phyloP scores from a whole-genome alignment of 2,888 invertebrate species.

The Eutolmus rufibarbis region DNA sequence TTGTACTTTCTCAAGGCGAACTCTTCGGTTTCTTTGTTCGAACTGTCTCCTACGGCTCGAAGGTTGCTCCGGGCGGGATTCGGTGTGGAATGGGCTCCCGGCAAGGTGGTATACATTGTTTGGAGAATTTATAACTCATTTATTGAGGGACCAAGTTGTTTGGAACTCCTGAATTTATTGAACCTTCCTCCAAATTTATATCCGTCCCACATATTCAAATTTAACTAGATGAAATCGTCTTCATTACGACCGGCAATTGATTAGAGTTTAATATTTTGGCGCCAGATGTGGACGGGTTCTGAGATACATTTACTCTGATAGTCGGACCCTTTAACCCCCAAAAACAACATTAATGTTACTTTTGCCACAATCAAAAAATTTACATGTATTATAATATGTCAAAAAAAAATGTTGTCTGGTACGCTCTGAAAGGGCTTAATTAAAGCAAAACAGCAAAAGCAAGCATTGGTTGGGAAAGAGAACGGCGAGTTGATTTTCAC shows the following conservation, averaged over 20 bases:
- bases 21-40: not conserved
- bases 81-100: not conserved
- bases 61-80: not conserved
- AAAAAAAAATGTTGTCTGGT: not conserved
- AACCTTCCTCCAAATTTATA: slow-evolving; percentile 9
- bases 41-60: not conserved
- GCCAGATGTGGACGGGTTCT: not conserved
- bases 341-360: not conserved
- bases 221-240: not conserved
- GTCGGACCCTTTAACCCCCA: not conserved
- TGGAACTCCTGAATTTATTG: slow-evolving; percentile 6
- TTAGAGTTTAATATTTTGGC: not conserved
- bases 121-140: slow-evolving; percentile 34
- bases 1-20: slow-evolving; percentile 27
- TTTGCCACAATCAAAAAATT: not conserved
- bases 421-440: not conserved
- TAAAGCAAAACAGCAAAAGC: not conserved
- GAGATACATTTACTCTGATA: not conserved
- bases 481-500: not conserved
- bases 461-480: not conserved
- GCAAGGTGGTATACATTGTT: slow-evolving; percentile 23
- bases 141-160: slow-evolving; percentile 24
- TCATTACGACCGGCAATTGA: not conserved
- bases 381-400: not conserved
- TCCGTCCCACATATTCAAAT: not conserved